Conservation (phyloP, 2,113 vertebrate species). For the Chelonoidis abingdonii region DNA sequence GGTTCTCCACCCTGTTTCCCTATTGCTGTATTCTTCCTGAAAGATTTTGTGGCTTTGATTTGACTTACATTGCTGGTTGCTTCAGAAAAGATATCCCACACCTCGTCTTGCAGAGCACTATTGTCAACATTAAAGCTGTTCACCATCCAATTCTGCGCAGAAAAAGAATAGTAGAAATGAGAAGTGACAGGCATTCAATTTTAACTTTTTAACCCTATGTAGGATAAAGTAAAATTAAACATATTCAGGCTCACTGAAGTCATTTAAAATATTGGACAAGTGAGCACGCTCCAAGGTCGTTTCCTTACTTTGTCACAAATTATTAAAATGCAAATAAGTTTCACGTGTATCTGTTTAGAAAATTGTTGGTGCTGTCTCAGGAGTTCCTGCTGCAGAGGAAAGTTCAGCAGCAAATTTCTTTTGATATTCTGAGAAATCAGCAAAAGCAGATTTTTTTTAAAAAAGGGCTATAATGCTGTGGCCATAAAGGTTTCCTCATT, state of each 20-base stretch:
- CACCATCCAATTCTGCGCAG: slow-evolving; percentile 94
- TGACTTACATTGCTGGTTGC: slow-evolving; percentile 84
- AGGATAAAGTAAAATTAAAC: neutral
- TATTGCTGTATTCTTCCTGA: neutral
- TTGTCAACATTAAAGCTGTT: slow-evolving; percentile 90
- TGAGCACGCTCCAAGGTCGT: neutral
- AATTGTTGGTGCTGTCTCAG: neutral
- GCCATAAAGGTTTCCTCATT: neutral
- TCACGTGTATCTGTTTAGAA: neutral
- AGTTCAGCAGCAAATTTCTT: neutral
- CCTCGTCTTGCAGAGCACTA: slow-evolving; percentile 84
- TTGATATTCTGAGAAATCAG: neutral
- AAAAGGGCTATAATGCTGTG: neutral
- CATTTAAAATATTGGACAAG: neutral
- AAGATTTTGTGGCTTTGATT: neutral
- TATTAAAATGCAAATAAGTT: neutral
- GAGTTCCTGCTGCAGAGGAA: neutral
- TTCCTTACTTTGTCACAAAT: neutral
- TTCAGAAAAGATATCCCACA: slow-evolving; percentile 91
- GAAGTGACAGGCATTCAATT: neutral
- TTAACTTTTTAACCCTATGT: neutral
- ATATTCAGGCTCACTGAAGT: neutral
- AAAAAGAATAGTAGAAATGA: neutral
- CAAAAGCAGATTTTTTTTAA: neutral
- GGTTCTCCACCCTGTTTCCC: neutral